Evolutionary conservation across 2,113 vertebrate genomes (phyloP), one percentile per base, ranked within the genome.

Genomic region (Bostrychus sinensis): DNA sequence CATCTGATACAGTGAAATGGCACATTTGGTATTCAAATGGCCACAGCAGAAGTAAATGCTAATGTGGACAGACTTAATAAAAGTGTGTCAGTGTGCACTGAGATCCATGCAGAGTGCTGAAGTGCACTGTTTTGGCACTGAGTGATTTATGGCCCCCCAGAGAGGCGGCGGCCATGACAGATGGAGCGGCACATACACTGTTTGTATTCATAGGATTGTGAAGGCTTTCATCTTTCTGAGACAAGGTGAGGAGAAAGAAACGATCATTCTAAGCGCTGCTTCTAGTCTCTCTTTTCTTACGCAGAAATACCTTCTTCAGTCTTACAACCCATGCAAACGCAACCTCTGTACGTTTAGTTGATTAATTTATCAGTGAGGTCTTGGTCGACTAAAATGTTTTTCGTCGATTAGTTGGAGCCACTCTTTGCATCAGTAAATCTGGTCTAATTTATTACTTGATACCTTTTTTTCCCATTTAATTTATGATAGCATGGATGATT

Each of bases 61-160:
- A 75, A 81, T 71, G 41, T 56, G 30, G 19, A 54, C 19, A 32
- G n/a, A 19, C 22, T 56, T 43, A 48, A 30, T 62, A 5, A 13
- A 51, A 55, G 41, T 58, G 58, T 41, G 30, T 39, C 10, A n/a
- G 11, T 28, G 19, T 56, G 10, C 25, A 25, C 63, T 17, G 28
- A 23, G 63, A 42, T 56, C 26, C 53, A 12, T 0, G 68, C 42
- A 22, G 37, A 38, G 28, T 66, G 56, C 32, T 54, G 65, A 70
- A 76, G 56, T 67, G 73, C 34, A 42, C 28, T 78, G 73, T 78
- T 87, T 84, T 81, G 84, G 43, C 72, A 68, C 28, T 80, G 78
- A 90, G 81, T 81, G 85, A 86, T 85, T 85, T 46, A 72, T 69
- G 36, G 56, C 32, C 57, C 58, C 56, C 61, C 26, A 25, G 72